Evolutionary conservation across 2,888 invertebrate genomes (phyloP).

Genomic region (Oscheius onirici): DNA sequence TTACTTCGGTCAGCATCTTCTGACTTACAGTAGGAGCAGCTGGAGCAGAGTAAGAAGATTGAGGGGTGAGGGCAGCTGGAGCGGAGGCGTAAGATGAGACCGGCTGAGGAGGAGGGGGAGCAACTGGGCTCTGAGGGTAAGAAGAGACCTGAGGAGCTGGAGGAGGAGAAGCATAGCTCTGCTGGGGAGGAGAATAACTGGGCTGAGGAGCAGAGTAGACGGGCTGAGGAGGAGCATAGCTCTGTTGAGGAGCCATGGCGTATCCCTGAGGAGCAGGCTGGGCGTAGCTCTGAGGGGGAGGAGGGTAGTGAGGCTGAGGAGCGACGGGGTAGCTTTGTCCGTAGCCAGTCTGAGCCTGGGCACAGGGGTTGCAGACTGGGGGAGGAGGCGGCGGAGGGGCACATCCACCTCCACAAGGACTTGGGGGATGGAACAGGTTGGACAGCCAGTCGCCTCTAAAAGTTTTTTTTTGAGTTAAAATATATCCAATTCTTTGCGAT

Average conservation of each 20-base stretch:
- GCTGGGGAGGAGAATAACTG: not conserved
- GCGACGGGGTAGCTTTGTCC: not conserved
- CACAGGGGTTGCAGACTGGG: slow-evolving; percentile 6
- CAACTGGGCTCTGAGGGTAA: not conserved
- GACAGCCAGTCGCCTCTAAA: slow-evolving; percentile 18
- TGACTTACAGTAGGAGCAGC: slow-evolving; percentile 1
- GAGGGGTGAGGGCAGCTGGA: not conserved
- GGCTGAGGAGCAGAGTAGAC: slow-evolving; percentile 3
- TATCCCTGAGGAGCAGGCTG: too few relatives aligned
- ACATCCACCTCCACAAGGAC: slow-evolving; percentile 6
- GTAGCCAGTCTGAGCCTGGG: not conserved
- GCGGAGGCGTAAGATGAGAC: not conserved
- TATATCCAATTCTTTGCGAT: too few relatives aligned
- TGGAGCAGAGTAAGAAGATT: not conserved
- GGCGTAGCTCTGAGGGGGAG: not conserved
- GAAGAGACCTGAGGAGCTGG: not conserved
- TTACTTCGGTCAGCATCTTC: not conserved
- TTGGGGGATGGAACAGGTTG: slow-evolving; percentile 7
- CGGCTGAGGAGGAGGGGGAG: not conserved
- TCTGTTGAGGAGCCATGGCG: not conserved
- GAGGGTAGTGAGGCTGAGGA: not conserved
- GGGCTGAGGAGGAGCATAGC: not conserved
- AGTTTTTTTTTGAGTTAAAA: not conserved
- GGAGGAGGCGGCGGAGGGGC: slow-evolving; percentile 18
- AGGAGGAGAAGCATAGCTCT: slow-evolving; percentile 11